Evolutionary conservation across 2,888 invertebrate genomes (phyloP).

Genomic region (Phengaris arion): DNA sequence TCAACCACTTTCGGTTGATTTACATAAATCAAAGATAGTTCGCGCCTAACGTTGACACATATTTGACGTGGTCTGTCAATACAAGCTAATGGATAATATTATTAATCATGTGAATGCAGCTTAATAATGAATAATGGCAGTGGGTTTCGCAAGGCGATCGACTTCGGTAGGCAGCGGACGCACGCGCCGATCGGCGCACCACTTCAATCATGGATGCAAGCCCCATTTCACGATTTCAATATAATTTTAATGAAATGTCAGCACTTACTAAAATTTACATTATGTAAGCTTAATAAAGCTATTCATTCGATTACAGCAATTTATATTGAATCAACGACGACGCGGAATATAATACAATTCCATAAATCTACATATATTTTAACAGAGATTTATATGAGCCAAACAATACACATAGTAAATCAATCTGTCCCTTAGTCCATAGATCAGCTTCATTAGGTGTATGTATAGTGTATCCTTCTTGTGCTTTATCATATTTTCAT

Average conservation of each 20-base stretch:
- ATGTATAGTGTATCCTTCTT: conserved; percentile 19
- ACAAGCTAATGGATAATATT: conserved; percentile 22
- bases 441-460: conserved; percentile 23
- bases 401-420: conserved; percentile 23
- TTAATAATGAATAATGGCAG: conserved; percentile 38
- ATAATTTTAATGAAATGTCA: conserved; percentile 76
- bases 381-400: conserved; percentile 23
- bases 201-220: conserved; percentile 73
- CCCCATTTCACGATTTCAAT: conserved; percentile 77
- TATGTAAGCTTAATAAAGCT: conserved; percentile 52
- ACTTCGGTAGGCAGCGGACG: conserved; percentile 53
- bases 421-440: conserved; percentile 14
- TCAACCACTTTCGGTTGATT: neutral
- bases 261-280: conserved; percentile 70
- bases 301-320: conserved; percentile 31
- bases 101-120: conserved; percentile 35
- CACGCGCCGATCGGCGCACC: conserved; percentile 54
- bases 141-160: conserved; percentile 59
- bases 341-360: conserved; percentile 25
- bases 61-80: conserved; percentile 19
- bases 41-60: conserved; percentile 12
- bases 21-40: conserved; percentile 10
- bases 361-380: conserved; percentile 28
- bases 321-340: conserved; percentile 18
- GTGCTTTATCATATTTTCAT: neutral